A percentile compares a stretch with the other conserved stretches of the same genome.
Evolutionary conservation across 2,888 invertebrate genomes (phyloP).

Genomic region (Sarcophaga caerulescens): DNA sequence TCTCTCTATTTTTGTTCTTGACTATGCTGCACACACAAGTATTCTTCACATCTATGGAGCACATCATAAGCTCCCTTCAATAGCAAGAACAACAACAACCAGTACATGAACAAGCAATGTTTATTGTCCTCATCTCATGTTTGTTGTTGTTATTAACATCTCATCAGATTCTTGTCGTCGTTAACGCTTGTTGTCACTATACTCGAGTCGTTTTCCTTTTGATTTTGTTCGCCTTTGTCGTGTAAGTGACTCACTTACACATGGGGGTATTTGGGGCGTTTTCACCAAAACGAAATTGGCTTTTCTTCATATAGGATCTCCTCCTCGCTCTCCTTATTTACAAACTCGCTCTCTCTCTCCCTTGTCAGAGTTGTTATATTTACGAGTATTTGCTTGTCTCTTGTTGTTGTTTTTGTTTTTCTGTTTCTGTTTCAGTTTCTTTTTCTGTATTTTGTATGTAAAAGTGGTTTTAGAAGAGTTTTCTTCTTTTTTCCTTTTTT

Average conservation of each 20-base stretch:
- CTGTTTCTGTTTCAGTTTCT: not conserved
- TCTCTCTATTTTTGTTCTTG: conserved; percentile 53
- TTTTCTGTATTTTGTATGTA: not conserved
- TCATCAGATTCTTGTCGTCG: conserved; percentile 43
- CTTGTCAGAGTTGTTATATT: not conserved
- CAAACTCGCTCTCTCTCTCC: not conserved
- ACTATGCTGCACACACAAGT: conserved; percentile 40
- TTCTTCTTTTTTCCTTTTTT: not conserved
- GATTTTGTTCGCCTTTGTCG: not conserved
- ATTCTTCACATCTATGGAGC: conserved; percentile 60
- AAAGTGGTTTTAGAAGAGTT: conserved; percentile 24
- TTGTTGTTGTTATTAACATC: conserved; percentile 18
- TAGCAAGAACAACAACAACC: conserved; percentile 43
- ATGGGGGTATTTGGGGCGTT: conserved; percentile 57
- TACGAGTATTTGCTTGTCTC: not conserved
- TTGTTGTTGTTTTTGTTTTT: not conserved
- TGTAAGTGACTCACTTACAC: conserved; percentile 36
- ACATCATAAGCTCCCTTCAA: conserved; percentile 65
- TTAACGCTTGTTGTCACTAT: conserved; percentile 55
- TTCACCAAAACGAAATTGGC: conserved; percentile 55
- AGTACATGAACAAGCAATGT: conserved; percentile 17
- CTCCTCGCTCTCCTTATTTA: not conserved
- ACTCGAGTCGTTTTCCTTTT: conserved; percentile 41
- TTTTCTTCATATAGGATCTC: conserved; percentile 24
- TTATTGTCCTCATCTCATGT: conserved; percentile 15